Evolutionary conservation across 1,140 invertebrate genomes (phyloP).

Genomic region (Psilanteris sp.): DNA sequence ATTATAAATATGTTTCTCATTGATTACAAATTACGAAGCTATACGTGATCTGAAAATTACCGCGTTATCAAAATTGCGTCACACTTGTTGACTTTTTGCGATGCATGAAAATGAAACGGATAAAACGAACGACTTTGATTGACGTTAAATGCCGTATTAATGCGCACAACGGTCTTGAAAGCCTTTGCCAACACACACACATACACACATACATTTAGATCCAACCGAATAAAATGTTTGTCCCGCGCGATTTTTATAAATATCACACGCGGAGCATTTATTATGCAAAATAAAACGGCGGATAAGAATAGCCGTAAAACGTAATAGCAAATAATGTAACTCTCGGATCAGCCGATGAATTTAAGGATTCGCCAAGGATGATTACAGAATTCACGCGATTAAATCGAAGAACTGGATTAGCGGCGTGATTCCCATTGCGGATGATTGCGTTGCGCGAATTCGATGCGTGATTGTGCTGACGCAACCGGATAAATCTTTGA

Average conservation of each 20-base stretch:
- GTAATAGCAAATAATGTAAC: slow-evolving; percentile 11
- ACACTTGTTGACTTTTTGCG: no score
- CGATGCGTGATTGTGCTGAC: slow-evolving; percentile 48
- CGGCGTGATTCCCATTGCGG: slow-evolving; percentile 62
- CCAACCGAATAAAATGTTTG: slow-evolving; percentile 18
- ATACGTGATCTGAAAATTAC: no score
- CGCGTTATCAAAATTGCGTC: no score
- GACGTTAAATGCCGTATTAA: no score
- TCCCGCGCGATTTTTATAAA: slow-evolving; percentile 20
- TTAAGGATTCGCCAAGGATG: slow-evolving; percentile 13
- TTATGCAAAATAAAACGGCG: slow-evolving; percentile 10
- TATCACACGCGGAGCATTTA: slow-evolving; percentile 20
- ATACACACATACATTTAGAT: slow-evolving; percentile 26
- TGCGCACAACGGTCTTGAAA: no score
- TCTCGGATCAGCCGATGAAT: slow-evolving; percentile 25
- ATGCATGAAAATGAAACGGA: no score
- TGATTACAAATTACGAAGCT: no score
- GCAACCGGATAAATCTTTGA: slow-evolving; percentile 57
- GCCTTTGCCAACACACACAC: no score
- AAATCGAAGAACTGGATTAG: slow-evolving; percentile 64
- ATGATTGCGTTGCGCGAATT: slow-evolving; percentile 36
- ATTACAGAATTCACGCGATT: slow-evolving; percentile 43
- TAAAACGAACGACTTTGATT: no score
- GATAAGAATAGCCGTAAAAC: slow-evolving; percentile 25
- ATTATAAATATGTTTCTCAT: no score